phyloP scores from a whole-genome alignment of 2,888 invertebrate genomes.

The Phasia obesa region DNA sequence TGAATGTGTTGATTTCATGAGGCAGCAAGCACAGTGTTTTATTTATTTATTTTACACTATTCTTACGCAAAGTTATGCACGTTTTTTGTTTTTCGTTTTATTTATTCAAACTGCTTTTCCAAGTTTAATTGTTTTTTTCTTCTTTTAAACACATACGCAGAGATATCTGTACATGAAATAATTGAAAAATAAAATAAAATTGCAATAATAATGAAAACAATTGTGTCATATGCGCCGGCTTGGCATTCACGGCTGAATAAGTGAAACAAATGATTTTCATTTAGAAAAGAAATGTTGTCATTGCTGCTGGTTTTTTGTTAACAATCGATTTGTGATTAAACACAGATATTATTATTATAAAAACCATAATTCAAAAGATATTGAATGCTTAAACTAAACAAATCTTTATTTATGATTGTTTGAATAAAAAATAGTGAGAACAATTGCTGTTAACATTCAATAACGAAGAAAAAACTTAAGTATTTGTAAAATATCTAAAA shows the following conservation, averaged over 20 bases:
- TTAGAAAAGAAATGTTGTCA: slow-evolving; percentile 30
- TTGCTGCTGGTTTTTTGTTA: slow-evolving; percentile 8
- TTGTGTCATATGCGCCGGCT: slow-evolving; percentile 62
- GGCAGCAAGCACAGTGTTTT: neutral
- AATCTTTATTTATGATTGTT: no score
- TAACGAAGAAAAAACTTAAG: no score
- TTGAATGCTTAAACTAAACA: no score
- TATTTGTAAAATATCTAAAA: no score
- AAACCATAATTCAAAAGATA: no score
- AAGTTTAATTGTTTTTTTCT: slow-evolving; percentile 30
- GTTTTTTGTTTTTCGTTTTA: slow-evolving; percentile 14
- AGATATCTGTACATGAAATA: neutral
- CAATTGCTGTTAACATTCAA: no score
- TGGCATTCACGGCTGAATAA: slow-evolving; percentile 68
- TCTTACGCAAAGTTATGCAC: slow-evolving; percentile 44
- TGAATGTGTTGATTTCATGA: neutral
- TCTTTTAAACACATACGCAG: neutral
- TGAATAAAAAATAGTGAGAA: no score
- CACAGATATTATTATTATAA: no score
- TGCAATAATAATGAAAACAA: slow-evolving; percentile 47
- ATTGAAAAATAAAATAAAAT: slow-evolving; percentile 29
- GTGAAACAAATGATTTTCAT: slow-evolving; percentile 59
- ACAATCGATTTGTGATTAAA: neutral
- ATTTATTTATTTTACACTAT: slow-evolving; percentile 20
- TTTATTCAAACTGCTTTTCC: slow-evolving; percentile 25